Percentiles rank a stretch among this genome's conserved stretches.
These are phyloP conservation scores for Motacilla tschutschensis DNA, from an alignment of 2,113 vertebrate genomes.

Conservation along the genomic window DNA sequence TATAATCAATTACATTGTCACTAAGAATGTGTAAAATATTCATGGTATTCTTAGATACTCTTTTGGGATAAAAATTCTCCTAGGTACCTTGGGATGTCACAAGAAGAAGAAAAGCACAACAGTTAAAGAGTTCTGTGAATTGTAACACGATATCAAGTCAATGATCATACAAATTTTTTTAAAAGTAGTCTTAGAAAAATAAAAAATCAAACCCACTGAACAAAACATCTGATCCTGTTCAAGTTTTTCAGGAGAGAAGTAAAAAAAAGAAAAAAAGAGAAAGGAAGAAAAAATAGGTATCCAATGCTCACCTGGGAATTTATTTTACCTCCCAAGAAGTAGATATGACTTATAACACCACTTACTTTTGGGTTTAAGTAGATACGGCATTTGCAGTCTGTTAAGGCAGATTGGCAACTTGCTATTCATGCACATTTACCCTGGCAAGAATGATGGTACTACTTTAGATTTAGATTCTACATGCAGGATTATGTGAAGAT, in stretches of 20 bases:
- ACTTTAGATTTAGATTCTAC: not conserved
- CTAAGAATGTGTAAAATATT: not conserved
- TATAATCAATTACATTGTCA: not conserved
- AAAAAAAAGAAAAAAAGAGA: not conserved
- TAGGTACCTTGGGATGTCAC: not conserved
- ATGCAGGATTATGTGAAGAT: not conserved
- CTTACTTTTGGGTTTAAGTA: not conserved
- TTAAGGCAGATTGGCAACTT: not conserved
- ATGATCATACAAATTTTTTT: not conserved
- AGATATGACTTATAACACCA: not conserved
- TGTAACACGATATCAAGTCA: not conserved
- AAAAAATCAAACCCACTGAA: not conserved
- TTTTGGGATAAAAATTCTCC: not conserved
- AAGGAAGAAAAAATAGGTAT: fast-evolving
- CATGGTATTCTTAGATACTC: not conserved
- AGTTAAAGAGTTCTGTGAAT: not conserved
- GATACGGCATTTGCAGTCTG: not conserved
- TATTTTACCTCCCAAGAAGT: not conserved
- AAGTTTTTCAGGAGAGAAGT: not conserved
- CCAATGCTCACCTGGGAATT: not conserved
- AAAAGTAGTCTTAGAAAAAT: not conserved
- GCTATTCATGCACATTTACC: not conserved
- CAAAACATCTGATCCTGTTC: not conserved
- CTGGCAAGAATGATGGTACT: not conserved
- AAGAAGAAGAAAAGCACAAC: not conserved